Evolutionary conservation across 2,113 vertebrate species (phyloP), one percentile per base, ranked within the genome.

Genomic region (Columba janthina): DNA sequence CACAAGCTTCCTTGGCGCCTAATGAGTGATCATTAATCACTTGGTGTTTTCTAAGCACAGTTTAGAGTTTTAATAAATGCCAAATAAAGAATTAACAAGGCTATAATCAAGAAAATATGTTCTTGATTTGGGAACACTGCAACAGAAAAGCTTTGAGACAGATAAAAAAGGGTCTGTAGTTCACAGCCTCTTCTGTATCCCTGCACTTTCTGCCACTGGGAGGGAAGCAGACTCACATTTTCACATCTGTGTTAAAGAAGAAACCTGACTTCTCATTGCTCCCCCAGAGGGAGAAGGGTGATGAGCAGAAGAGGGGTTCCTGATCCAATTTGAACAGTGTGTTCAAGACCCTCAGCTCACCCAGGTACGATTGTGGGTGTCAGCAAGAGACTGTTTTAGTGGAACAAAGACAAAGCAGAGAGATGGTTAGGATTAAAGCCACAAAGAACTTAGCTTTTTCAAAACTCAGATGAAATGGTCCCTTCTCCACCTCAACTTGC

Each of bases 61-160:
- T 92, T 96, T 69, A 94, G 83, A 95, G 87, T 91, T 96, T 97
- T 95, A 97, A 96, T 95, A 97, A 97, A 96, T 96, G 90, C 57
- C 90, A 97, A 88, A 88, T 90, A 96, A 93, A 96, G 92, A 97
- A 97, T 95, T 96, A 98, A 96, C 86, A 94, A 91, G 96, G 77
- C 90, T 67, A 65, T 97, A 97, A 97, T 96, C 91, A 97, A 67
- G 76, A 67, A 95, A 97, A 97, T 94, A 69, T 94, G 96, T 96
- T 96, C 82, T 76, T 94, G 77, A 95, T 96, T 95, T 65, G 48
- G 50, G 79, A 90, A 97, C 65, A 85, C 90, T 70, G 96, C 95
- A 90, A 87, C 88, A 73, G 48, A 34, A 84, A 69, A 54, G 86
- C 85, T 96, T 51, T 91, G 85, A 88, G 46, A 54, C 94, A 96